A percentile compares a stretch with the other conserved stretches of the same genome.
These are phyloP conservation scores for Mechanitis mazaeus DNA, from an alignment of 2,888 invertebrate genomes.

Conservation along the genomic window DNA sequence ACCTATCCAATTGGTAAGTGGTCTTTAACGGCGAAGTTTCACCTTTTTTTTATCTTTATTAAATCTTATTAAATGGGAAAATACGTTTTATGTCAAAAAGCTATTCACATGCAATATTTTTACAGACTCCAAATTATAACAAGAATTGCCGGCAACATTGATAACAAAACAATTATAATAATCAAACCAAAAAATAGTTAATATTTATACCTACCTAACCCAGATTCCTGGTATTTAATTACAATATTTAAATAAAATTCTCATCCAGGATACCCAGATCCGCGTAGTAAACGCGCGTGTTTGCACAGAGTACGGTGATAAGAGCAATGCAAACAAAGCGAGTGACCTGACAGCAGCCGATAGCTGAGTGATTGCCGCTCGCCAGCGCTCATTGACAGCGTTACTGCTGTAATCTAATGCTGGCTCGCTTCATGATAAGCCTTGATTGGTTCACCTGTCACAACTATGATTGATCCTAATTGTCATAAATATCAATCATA, in stretches of 20 bases:
- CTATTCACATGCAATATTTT: too few relatives aligned
- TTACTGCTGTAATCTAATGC: conserved; percentile 37
- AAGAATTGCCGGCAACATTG: too few relatives aligned
- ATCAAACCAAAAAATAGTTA: too few relatives aligned
- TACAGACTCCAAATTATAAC: too few relatives aligned
- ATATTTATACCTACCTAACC: too few relatives aligned
- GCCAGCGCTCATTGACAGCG: conserved; percentile 42
- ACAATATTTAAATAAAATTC: conserved; percentile 5
- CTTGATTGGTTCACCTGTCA: conserved; percentile 20
- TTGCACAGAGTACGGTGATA: conserved; percentile 59
- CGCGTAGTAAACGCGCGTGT: conserved; percentile 40
- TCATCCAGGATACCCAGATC: conserved; percentile 16
- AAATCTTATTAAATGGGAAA: too few relatives aligned
- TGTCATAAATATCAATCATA: conserved; percentile 7
- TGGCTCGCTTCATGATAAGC: conserved; percentile 18
- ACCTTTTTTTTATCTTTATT: too few relatives aligned
- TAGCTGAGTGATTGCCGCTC: conserved; percentile 62
- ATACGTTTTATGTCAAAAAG: too few relatives aligned
- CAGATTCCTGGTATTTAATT: not conserved
- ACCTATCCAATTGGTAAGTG: too few relatives aligned
- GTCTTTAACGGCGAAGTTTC: too few relatives aligned
- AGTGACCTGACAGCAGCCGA: conserved; percentile 57
- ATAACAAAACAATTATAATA: too few relatives aligned
- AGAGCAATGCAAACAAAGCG: conserved; percentile 66
- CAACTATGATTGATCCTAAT: conserved; percentile 9